Conservation (phyloP, 2,113 vertebrate species). For the Morphnarchus princeps region DNA sequence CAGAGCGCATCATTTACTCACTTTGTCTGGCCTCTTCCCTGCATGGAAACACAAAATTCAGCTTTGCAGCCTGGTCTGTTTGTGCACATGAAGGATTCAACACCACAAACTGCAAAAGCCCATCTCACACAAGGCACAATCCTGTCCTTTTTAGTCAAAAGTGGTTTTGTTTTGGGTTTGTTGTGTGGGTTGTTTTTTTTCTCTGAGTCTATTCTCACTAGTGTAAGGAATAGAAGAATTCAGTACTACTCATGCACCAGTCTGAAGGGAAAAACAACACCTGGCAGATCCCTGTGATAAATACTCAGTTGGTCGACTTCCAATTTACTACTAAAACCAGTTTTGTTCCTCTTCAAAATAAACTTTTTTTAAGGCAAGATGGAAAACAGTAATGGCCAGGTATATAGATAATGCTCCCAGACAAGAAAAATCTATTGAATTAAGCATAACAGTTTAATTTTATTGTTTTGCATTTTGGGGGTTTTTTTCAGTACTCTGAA, state of each 20-base stretch:
- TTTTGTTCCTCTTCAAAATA: background rate
- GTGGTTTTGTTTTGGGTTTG: accelerated
- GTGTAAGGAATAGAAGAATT: background rate
- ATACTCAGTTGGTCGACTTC: background rate
- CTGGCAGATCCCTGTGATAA: background rate
- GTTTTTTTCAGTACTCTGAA: background rate
- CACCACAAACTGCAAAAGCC: background rate
- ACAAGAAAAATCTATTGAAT: background rate
- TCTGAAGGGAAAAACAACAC: background rate
- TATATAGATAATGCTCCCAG: background rate
- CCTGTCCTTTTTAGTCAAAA: background rate
- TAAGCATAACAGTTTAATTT: background rate
- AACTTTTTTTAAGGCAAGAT: background rate
- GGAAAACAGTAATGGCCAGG: background rate
- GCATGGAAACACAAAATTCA: background rate
- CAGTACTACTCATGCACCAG: background rate
- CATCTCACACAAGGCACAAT: background rate
- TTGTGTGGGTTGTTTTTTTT: too few species aligned
- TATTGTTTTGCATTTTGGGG: background rate
- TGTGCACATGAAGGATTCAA: background rate
- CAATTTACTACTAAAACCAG: background rate
- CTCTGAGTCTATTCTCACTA: background rate
- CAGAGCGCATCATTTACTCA: background rate
- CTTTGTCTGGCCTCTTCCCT: background rate
- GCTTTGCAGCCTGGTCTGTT: background rate